These are phyloP conservation scores for Rhinella marina DNA, from an alignment of 2,797 vertebrate genomes.

Conservation along the genomic window DNA sequence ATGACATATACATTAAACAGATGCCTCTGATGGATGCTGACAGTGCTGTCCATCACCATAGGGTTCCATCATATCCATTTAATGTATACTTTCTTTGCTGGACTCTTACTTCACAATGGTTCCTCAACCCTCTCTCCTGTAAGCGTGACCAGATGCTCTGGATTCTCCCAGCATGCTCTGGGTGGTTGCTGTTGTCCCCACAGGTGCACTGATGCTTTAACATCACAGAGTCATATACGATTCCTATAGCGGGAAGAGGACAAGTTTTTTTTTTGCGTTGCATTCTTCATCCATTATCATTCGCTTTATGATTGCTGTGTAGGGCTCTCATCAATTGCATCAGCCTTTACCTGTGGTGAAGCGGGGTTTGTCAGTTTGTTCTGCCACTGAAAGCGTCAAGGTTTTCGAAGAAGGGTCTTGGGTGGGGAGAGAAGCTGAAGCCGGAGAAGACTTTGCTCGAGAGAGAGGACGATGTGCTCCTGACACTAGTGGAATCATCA, in stretches of 20 bases:
- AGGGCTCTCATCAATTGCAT: neutral
- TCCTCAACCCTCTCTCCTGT: conserved; percentile 90
- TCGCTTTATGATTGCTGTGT: neutral
- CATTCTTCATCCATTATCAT: neutral
- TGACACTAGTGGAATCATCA: conserved; percentile 79
- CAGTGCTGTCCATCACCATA: too few relatives aligned
- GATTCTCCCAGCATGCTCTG: conserved; percentile 94
- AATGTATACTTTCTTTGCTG: neutral
- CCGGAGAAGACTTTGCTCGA: conserved; percentile 90
- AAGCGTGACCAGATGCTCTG: conserved; percentile 98
- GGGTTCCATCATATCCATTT: too few relatives aligned
- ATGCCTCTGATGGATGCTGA: too few relatives aligned
- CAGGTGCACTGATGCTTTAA: conserved; percentile 95
- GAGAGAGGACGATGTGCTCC: conserved; percentile 84
- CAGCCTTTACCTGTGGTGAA: conserved; percentile 81
- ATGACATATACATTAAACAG: too few relatives aligned
- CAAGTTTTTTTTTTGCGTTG: neutral
- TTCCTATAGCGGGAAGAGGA: conserved; percentile 73
- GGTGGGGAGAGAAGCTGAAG: conserved; percentile 84
- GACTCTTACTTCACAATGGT: conserved; percentile 88
- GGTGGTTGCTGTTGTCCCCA: conserved; percentile 95
- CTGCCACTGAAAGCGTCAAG: conserved; percentile 78
- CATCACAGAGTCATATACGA: conserved; percentile 96
- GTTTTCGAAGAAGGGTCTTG: conserved; percentile 75
- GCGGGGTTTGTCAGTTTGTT: conserved; percentile 74